A percentile compares a stretch with the other conserved stretches of the same genome.
Conservation (phyloP, 1,140 invertebrate species). For the Camponotus pennsylvanicus region DNA sequence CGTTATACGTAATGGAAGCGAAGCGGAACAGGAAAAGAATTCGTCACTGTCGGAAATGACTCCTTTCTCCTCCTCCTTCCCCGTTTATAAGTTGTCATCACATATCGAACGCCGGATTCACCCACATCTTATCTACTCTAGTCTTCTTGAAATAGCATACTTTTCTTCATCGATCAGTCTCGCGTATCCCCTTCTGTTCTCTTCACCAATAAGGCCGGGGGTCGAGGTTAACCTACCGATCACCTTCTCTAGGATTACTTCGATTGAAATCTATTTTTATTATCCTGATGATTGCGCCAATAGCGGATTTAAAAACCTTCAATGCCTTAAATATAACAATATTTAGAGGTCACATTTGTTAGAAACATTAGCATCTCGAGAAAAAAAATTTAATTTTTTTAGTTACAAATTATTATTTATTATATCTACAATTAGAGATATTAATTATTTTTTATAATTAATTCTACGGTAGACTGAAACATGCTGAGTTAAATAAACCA, state of each 20-base stretch:
- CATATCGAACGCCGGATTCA: slow-evolving; percentile 48
- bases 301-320: background rate
- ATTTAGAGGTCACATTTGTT: background rate
- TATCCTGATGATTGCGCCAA: background rate
- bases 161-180: slow-evolving; percentile 74
- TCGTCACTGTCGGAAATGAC: slow-evolving; percentile 45
- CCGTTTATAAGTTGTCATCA: slow-evolving; percentile 58
- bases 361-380: background rate
- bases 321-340: background rate
- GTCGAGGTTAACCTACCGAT: slow-evolving; percentile 72
- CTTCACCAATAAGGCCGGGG: slow-evolving; percentile 51
- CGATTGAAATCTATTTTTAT: background rate
- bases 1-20: background rate
- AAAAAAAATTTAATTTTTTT: background rate
- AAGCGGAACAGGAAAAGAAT: slow-evolving; percentile 1
- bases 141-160: slow-evolving; percentile 69
- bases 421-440: background rate
- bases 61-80: background rate
- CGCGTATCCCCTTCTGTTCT: slow-evolving; percentile 18
- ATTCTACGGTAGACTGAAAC: background rate
- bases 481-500: background rate
- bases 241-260: slow-evolving; percentile 43
- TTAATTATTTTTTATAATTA: background rate
- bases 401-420: background rate
- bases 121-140: slow-evolving; percentile 51